Evolutionary conservation across 2,888 invertebrate species (phyloP).

Genomic region (Folsomia manolachei): DNA sequence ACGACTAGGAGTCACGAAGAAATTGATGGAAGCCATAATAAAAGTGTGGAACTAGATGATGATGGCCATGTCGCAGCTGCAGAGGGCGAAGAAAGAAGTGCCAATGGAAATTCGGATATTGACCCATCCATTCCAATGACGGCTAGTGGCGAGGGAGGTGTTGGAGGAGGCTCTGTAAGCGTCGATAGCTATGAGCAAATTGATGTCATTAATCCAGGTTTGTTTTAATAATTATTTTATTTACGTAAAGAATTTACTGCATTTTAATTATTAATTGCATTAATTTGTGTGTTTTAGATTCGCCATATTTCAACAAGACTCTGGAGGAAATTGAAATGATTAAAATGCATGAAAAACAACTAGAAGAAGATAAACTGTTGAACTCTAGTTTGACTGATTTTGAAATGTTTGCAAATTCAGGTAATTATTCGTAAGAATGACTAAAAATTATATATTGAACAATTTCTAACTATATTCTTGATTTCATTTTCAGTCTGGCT

Average conservation of each 20-base stretch:
- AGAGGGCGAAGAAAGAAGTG: conserved; percentile 28
- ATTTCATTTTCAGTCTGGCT: conserved; percentile 57
- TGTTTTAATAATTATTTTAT: too few relatives aligned
- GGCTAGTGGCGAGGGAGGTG: conserved; percentile 44
- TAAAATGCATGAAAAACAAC: conserved; percentile 45
- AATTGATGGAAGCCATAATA: conserved; percentile 30
- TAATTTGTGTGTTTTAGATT: conserved; percentile 32
- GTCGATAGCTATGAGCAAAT: conserved; percentile 24
- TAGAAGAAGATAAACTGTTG: conserved; percentile 51
- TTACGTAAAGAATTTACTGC: too few relatives aligned
- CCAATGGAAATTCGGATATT: conserved; percentile 9
- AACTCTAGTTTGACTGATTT: conserved; percentile 59
- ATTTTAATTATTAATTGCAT: background rate
- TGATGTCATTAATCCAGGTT: conserved; percentile 40
- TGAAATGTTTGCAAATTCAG: conserved; percentile 62
- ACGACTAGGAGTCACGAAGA: conserved; percentile 4
- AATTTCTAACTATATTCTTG: too few relatives aligned
- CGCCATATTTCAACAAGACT: conserved; percentile 49
- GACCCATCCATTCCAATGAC: conserved; percentile 40
- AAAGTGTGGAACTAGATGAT: conserved; percentile 42
- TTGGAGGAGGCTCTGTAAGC: conserved; percentile 15
- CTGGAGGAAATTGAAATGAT: conserved; percentile 49
- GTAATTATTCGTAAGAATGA: conserved; percentile 52
- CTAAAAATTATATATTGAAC: too few relatives aligned
- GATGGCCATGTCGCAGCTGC: conserved; percentile 28